Base-by-base conservation (phyloP, 2,797 vertebrate genomes). In the Onychomys leucogaster region DNA sequence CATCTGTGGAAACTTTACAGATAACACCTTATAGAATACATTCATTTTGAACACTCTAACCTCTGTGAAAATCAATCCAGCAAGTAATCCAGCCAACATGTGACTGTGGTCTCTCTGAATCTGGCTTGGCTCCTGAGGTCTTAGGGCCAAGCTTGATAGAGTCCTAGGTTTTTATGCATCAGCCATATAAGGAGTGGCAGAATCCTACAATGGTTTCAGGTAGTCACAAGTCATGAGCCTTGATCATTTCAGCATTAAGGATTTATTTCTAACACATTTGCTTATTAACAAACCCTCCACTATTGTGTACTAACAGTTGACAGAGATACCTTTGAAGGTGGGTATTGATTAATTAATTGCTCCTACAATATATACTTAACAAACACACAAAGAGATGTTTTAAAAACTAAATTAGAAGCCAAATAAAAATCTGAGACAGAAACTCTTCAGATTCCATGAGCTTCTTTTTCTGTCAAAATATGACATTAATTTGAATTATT, bases 221-320 rank as follows among this genome's bases (percentile, higher is more conserved):
- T 12, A 81, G 8, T 10, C 10, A 25, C 6, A 0, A 73, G 52
- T 81, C 16, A 80, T 76, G 52, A 86, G 88, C 1, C 21, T 27
- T 41, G 25, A 7, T 95, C 32, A 57, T 94, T 86, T 91, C 27
- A 91, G 32, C 55, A 90, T 5, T 71, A 41, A 75, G 76, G 6
- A 83, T 29, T 94, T 78, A 94, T 77, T 83, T 96, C 49, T 94
- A 71, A 65, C 65, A 81, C 84, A 67, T 69, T 94, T 95, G 17
- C 32, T 87, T 90, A 11, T 96, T 86, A 94, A 77, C 13, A 43
- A 90, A 91, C 16, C 59, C 23, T 80, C 6, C 92, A 14, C 32
- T 73, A 43, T 77, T 92, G 21, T 49, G 41, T 93, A 77, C 41
- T 92, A 57, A 89, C 37, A 77, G 41, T 57, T 94, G n/a, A 11